Evolutionary conservation across 2,888 invertebrate species (phyloP), one percentile per base, ranked within the genome.

Genomic region (Hypsopygia costalis): DNA sequence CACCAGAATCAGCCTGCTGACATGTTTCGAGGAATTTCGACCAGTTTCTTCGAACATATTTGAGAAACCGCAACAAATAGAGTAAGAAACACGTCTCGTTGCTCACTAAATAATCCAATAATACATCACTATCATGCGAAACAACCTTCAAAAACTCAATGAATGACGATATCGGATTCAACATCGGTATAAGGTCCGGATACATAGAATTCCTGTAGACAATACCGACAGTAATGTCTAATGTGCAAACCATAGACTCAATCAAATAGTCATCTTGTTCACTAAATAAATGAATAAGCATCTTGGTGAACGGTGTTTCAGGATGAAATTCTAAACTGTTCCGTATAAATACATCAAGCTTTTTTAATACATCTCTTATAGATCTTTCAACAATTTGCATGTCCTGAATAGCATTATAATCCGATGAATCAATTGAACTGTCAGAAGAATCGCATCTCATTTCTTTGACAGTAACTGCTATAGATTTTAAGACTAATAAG

Each of bases 241-340:
- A 79, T 27, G 95, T 95, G 72, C 97, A 97, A 5, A 97, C 95
- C 96, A 97, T 96, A 1, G 96, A 94, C 85, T 97, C 97, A 43
- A 97, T 95, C 55, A 97, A 82, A 62, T 95, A 95, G 77, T 97
- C 97, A 67, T 97, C 97, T 73, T 97, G 97, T 77, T 97, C 96
- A 58, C 94, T 94, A 64, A 97, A 97, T 42, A 97, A 83, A 72
- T 95, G 95, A 43, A 97, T 94, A 36, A 97, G 90, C 91, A 97
- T 95, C 80, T 96, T 96, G 0, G 96, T 95, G 53, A 97, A 92
- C 11, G 95, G 94, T 49, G 95, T 95, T 71, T 96, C 95, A 0
- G 97, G 97, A 79, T 96, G 95, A 68, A 95, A 97, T 48, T 96
- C 95, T 52, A 96, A 82, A 42, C 93, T 91, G 46, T 92, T 91